These are phyloP conservation scores for Tipula unca DNA, from an alignment of 2,888 invertebrate genomes.

Conservation along the genomic window DNA sequence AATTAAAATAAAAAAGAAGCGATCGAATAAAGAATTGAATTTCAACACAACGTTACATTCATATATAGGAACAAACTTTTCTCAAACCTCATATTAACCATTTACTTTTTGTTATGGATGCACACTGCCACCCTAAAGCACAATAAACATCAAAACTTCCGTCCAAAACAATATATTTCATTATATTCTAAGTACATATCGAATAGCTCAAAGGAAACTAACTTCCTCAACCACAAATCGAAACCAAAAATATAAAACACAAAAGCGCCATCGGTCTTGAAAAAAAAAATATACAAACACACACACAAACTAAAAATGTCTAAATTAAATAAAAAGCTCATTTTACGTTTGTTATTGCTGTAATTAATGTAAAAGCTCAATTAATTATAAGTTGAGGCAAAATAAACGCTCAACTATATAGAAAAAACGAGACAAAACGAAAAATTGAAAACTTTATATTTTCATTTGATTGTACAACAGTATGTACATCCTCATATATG, in stretches of 20 bases:
- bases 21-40: too few species aligned
- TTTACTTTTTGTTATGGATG: background rate
- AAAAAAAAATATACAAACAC: background rate
- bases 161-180: background rate
- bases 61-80: too few species aligned
- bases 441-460: background rate
- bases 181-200: background rate
- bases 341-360: background rate
- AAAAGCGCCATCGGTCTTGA: background rate
- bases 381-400: background rate
- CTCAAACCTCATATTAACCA: background rate
- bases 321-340: background rate
- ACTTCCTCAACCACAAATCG: background rate
- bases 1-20: too few species aligned
- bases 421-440: background rate
- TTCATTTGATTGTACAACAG: background rate
- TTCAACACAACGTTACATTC: too few species aligned
- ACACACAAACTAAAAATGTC: background rate
- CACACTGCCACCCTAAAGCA: background rate
- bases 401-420: background rate
- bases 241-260: background rate
- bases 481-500: background rate
- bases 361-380: conserved; percentile 8
- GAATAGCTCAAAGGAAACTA: background rate
- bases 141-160: background rate